Percentiles rank a stretch among this genome's conserved stretches.
These are phyloP conservation scores for Taurulus bubalis DNA, from an alignment of 2,113 vertebrate genomes.

Conservation along the genomic window DNA sequence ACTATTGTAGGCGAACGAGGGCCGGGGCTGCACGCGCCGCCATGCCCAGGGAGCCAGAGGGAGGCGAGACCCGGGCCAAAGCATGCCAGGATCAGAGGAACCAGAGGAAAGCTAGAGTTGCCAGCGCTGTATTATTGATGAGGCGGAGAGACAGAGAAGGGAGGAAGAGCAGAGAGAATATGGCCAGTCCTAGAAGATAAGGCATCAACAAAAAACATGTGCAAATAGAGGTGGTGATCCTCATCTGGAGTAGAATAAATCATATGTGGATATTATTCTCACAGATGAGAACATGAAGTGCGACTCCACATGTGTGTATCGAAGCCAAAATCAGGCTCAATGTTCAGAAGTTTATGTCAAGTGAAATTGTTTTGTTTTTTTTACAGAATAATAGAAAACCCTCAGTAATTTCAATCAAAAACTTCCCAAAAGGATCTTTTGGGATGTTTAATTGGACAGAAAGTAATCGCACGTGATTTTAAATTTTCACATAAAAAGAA, in stretches of 20 bases:
- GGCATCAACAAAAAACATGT: conserved; percentile 24
- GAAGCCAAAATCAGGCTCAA: neutral
- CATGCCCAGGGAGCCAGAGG: conserved; percentile 70
- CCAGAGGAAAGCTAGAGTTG: conserved; percentile 72
- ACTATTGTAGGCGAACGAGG: conserved; percentile 56
- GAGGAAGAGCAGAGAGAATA: conserved; percentile 39
- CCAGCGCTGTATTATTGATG: conserved; percentile 78
- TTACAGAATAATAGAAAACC: neutral
- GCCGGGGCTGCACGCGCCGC: conserved; percentile 67
- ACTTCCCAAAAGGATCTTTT: conserved; percentile 8
- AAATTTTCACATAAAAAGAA: conserved; percentile 21
- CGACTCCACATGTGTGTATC: neutral
- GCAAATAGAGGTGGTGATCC: conserved; percentile 20
- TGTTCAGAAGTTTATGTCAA: neutral
- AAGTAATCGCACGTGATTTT: neutral
- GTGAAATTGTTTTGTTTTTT: neutral
- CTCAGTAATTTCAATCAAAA: neutral
- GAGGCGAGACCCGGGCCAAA: conserved; percentile 73
- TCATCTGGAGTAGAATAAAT: conserved; percentile 18
- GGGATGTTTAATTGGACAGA: neutral
- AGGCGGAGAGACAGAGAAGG: conserved; percentile 55
- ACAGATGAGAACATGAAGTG: neutral
- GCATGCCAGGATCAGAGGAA: conserved; percentile 76
- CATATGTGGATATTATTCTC: neutral
- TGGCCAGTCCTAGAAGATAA: conserved; percentile 54